phyloP scores from a whole-genome alignment of 2,113 vertebrate species.

The Pollachius pollachius region DNA sequence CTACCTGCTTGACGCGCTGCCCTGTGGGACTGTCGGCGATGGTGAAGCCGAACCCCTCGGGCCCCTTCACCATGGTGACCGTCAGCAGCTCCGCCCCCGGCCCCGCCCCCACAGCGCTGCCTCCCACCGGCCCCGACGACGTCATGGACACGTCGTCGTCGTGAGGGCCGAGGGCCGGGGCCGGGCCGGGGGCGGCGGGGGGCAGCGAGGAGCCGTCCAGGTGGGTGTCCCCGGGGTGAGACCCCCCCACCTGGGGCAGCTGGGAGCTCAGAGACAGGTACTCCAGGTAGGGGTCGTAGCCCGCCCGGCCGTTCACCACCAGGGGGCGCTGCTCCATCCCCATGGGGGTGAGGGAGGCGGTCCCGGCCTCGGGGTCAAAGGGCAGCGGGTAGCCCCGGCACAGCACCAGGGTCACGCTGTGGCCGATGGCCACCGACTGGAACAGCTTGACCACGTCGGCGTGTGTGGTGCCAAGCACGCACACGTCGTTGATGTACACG shows the following conservation, averaged over 20 bases:
- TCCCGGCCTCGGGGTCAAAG: slow-evolving; percentile 93
- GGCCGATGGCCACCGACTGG: slow-evolving; percentile 97
- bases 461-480: slow-evolving; percentile 97
- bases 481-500: slow-evolving; percentile 99
- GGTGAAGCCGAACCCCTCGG: slow-evolving; percentile 97
- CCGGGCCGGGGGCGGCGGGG: slow-evolving; percentile 72
- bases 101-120: slow-evolving; percentile 40
- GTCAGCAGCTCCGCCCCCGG: slow-evolving; percentile 90
- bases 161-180: slow-evolving; percentile 75
- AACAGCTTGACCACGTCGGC: slow-evolving; percentile 99
- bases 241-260: slow-evolving; percentile 75
- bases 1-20: slow-evolving; percentile 93
- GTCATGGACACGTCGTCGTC: slow-evolving; percentile 97
- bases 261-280: slow-evolving; percentile 97
- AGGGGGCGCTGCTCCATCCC: slow-evolving; percentile 91
- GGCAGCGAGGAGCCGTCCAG: slow-evolving; percentile 91
- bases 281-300: slow-evolving; percentile 98
- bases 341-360: slow-evolving; percentile 88
- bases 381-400: slow-evolving; percentile 97
- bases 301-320: slow-evolving; percentile 92
- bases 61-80: slow-evolving; percentile 97
- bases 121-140: slow-evolving; percentile 86
- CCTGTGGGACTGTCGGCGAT: slow-evolving; percentile 98
- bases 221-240: slow-evolving; percentile 91
- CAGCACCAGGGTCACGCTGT: slow-evolving; percentile 96